Percentiles rank a stretch among this genome's conserved stretches.
phyloP scores from a whole-genome alignment of 1,140 invertebrate genomes.

The Drosophila rhopaloa region DNA sequence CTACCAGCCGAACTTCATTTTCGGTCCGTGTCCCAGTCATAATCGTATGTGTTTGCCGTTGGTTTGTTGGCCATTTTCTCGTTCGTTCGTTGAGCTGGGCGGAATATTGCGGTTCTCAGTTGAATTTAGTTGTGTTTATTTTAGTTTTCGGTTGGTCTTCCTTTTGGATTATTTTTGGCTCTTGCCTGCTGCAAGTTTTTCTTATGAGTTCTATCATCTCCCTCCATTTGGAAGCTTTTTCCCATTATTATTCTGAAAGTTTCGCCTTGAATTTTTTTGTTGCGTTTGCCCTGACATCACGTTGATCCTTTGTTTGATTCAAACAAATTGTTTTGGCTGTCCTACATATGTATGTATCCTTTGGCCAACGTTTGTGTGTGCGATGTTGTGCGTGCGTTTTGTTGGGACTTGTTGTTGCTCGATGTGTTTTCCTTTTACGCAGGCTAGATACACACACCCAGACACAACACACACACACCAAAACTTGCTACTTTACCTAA shows the following conservation, averaged over 20 bases:
- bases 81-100: not conserved
- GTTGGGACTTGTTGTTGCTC: slow-evolving; percentile 42
- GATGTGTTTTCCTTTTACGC: slow-evolving; percentile 40
- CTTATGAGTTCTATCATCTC: slow-evolving; percentile 29
- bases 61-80: slow-evolving; percentile 16
- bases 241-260: slow-evolving; percentile 48
- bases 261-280: slow-evolving; percentile 34
- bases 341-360: slow-evolving; percentile 41
- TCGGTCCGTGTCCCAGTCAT: slow-evolving; percentile 27
- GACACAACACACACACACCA: slow-evolving; percentile 21
- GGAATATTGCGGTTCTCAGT: slow-evolving; percentile 37
- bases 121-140: slow-evolving; percentile 40
- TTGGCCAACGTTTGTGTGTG: slow-evolving; percentile 18
- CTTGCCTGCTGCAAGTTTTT: slow-evolving; percentile 29
- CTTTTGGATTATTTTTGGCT: slow-evolving; percentile 34
- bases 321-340: slow-evolving; percentile 61
- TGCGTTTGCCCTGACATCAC: slow-evolving; percentile 18
- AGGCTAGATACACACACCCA: slow-evolving; percentile 30
- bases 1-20: slow-evolving; percentile 32
- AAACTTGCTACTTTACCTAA: slow-evolving; percentile 64
- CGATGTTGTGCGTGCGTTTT: slow-evolving; percentile 27
- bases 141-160: slow-evolving; percentile 33
- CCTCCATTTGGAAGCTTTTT: slow-evolving; percentile 14
- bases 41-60: slow-evolving; percentile 34
- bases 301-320: slow-evolving; percentile 53